phyloP scores from a whole-genome alignment of 2,797 vertebrate species.

The Chaetodon trifasciatus region DNA sequence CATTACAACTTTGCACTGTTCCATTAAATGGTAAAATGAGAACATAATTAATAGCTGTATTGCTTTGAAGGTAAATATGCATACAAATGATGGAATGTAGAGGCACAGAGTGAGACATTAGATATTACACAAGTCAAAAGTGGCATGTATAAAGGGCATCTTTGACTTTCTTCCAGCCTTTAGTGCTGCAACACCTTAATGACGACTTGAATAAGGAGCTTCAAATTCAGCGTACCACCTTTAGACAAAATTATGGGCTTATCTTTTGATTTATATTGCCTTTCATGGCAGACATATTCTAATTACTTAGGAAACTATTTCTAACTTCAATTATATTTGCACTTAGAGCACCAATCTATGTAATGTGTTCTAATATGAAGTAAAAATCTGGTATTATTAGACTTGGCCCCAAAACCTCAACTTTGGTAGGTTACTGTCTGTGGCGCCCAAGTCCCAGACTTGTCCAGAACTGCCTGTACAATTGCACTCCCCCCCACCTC shows the following conservation, averaged over 20 bases:
- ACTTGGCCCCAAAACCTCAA: slow-evolving; percentile 45
- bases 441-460: slow-evolving; percentile 54
- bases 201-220: background rate
- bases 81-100: background rate
- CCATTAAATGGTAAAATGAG: slow-evolving; percentile 7
- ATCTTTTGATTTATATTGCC: background rate
- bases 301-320: slow-evolving; percentile 12
- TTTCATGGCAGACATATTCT: background rate
- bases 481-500: slow-evolving; percentile 45
- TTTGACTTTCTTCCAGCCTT: background rate
- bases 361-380: slow-evolving; percentile 16
- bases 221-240: background rate
- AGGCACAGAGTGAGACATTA: background rate
- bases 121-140: background rate
- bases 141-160: background rate
- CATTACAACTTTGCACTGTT: background rate
- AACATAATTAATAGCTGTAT: background rate
- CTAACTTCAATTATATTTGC: slow-evolving; percentile 5
- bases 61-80: background rate
- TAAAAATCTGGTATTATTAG: slow-evolving; percentile 28
- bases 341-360: slow-evolving; percentile 6
- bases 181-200: background rate
- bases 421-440: slow-evolving; percentile 49
- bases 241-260: background rate
- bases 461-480: slow-evolving; percentile 68